Percentiles rank a stretch among this genome's conserved stretches.
phyloP scores from a whole-genome alignment of 2,888 invertebrate genomes.

The Chloroclystis v-ata region DNA sequence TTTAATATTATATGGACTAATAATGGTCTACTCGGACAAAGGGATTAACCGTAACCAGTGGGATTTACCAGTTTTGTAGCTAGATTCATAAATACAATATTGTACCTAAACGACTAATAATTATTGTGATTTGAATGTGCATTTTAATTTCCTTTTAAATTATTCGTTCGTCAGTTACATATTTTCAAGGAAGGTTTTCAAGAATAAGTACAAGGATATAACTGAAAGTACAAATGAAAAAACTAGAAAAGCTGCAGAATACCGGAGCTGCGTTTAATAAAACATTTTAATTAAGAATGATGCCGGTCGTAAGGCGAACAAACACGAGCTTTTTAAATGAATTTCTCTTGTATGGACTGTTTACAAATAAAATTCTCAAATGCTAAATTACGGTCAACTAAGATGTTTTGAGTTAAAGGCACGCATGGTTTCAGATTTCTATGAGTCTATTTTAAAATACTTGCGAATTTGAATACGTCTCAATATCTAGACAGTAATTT shows the following conservation, averaged over 20 bases:
- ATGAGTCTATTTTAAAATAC: slow-evolving; percentile 41
- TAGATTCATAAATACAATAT: too few relatives aligned
- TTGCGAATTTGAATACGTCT: slow-evolving; percentile 5
- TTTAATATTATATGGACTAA: too few relatives aligned
- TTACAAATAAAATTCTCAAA: slow-evolving; percentile 25
- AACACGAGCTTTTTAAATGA: slow-evolving; percentile 6
- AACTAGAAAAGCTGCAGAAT: background rate
- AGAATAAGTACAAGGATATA: too few relatives aligned
- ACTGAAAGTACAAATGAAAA: background rate
- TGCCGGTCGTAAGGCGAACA: slow-evolving; percentile 16
- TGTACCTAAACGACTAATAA: too few relatives aligned
- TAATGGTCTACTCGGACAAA: too few relatives aligned
- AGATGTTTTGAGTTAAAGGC: slow-evolving; percentile 46
- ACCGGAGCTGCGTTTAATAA: slow-evolving; percentile 8
- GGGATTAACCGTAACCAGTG: too few relatives aligned
- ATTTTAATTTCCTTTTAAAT: too few relatives aligned
- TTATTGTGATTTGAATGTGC: too few relatives aligned
- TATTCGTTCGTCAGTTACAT: too few relatives aligned
- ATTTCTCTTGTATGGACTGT: slow-evolving; percentile 13
- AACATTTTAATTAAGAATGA: slow-evolving; percentile 26
- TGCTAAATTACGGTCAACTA: slow-evolving; percentile 26
- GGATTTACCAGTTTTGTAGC: too few relatives aligned
- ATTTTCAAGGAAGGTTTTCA: too few relatives aligned
- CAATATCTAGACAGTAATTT: background rate
- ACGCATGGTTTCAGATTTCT: slow-evolving; percentile 45